Conservation (phyloP, 2,113 vertebrate genomes). For the Thamnaconus septentrionalis region DNA sequence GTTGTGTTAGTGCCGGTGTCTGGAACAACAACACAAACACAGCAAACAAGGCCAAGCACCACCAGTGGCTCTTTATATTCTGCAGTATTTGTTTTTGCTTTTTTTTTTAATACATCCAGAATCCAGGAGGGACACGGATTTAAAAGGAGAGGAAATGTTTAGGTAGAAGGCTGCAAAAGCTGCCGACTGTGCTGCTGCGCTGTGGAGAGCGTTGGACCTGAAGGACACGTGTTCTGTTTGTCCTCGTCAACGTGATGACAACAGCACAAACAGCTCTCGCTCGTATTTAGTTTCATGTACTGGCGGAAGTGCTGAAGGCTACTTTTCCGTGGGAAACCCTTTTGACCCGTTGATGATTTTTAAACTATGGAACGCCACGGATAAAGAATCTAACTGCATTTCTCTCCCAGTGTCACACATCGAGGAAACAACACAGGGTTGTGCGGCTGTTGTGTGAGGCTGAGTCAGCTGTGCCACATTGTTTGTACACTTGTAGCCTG, state of each 20-base stretch:
- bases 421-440: too few species aligned
- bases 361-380: background rate
- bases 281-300: slow-evolving; percentile 14
- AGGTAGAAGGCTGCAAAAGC: slow-evolving; percentile 18
- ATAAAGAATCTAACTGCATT: too few species aligned
- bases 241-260: slow-evolving; percentile 17
- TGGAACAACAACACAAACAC: background rate
- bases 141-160: background rate
- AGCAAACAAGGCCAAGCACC: background rate
- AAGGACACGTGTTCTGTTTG: slow-evolving; percentile 23
- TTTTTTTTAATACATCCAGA: too few species aligned
- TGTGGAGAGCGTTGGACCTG: slow-evolving; percentile 4
- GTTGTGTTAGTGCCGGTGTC: background rate
- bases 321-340: background rate
- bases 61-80: too few species aligned
- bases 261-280: background rate
- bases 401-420: too few species aligned
- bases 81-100: too few species aligned
- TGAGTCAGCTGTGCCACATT: too few species aligned
- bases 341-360: background rate
- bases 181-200: background rate
- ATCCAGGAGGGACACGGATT: too few species aligned
- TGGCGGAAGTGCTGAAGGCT: background rate
- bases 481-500: too few species aligned
- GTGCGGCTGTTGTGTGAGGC: too few species aligned